Evolutionary conservation across 2,113 vertebrate species (phyloP).

Genomic region (Rhea americana): DNA sequence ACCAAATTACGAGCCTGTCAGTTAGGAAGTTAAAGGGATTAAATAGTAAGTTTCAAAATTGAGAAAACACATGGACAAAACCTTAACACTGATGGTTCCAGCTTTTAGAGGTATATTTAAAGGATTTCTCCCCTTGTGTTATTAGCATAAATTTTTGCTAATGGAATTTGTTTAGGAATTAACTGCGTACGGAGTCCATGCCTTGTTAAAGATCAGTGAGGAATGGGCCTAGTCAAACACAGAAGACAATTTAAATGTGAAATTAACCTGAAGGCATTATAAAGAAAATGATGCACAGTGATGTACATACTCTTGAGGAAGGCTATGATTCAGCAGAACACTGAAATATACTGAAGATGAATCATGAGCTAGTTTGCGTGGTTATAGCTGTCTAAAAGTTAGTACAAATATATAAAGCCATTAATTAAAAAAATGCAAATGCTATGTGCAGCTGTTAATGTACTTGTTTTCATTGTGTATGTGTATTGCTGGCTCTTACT

Average conservation of each 20-base stretch:
- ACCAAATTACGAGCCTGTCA: not conserved
- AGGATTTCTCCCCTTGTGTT: not conserved
- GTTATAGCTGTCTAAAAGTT: not conserved
- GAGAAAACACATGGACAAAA: not conserved
- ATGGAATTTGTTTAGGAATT: not conserved
- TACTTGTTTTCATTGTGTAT: not conserved
- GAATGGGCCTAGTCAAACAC: not conserved
- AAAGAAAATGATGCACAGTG: not conserved
- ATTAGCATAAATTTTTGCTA: not conserved
- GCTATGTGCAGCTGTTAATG: not conserved
- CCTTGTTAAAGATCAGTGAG: not conserved
- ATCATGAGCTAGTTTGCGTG: not conserved
- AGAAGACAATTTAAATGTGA: not conserved
- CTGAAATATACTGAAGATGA: not conserved
- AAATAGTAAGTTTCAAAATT: not conserved
- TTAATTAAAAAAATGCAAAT: not conserved
- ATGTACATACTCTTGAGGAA: not conserved
- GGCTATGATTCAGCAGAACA: constrained; percentile 27
- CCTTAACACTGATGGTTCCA: not conserved
- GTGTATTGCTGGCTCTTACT: not conserved
- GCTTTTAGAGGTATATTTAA: not conserved
- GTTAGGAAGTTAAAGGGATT: not conserved
- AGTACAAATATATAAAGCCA: not conserved
- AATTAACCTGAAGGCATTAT: not conserved
- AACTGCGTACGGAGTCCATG: not conserved